Conservation (phyloP, 2,888 invertebrate genomes). For the Gandaritis pyraliata region DNA sequence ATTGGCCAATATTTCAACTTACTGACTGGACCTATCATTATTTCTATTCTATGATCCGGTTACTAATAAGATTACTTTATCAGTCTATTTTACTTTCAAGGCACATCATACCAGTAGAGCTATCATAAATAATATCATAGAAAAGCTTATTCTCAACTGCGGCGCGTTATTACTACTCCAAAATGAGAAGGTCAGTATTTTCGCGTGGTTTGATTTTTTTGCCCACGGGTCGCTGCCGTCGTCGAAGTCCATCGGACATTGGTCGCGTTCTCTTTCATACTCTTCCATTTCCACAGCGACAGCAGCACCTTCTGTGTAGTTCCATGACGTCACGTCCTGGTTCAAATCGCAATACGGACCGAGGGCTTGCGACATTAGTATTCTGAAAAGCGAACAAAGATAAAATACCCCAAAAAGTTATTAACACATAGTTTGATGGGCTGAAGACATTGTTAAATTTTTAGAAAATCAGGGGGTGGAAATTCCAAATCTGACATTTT, state of each 20-base stretch:
- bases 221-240: conserved; percentile 96
- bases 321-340: conserved; percentile 95
- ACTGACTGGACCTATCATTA: no score
- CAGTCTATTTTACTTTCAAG: conserved; percentile 40
- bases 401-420: no score
- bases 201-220: conserved; percentile 88
- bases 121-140: conserved; percentile 49
- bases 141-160: conserved; percentile 46
- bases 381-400: conserved; percentile 56
- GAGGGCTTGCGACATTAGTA: conserved; percentile 91
- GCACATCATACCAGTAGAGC: conserved; percentile 48
- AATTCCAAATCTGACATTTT: no score
- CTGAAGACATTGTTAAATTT: no score
- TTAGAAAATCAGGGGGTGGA: not conserved
- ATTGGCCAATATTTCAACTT: no score
- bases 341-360: conserved; percentile 95
- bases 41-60: no score
- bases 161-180: conserved; percentile 64
- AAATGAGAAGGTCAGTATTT: conserved; percentile 85
- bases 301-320: conserved; percentile 96
- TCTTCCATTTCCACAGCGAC: conserved; percentile 96
- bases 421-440: no score
- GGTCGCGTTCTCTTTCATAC: conserved; percentile 96
- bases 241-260: conserved; percentile 98
- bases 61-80: not conserved